Evolutionary conservation across 2,888 invertebrate species (phyloP), one percentile per base, ranked within the genome.

Genomic region (Stomorhina lunata): DNA sequence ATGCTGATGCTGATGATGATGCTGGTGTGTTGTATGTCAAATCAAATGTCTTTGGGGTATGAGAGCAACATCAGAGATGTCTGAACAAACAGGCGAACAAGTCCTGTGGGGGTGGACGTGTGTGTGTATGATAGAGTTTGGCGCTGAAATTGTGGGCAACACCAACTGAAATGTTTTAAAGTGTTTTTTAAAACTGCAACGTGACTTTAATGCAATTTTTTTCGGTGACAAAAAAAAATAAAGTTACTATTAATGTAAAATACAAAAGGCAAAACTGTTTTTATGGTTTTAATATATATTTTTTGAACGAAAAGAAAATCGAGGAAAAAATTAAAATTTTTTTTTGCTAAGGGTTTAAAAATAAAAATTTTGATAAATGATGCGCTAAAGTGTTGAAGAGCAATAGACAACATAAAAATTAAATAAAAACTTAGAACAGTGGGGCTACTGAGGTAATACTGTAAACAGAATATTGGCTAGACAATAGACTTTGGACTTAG

Each of bases 281-380:
- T 71, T 53, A 17, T 40, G n/a, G 45, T 17, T 37, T 27, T 34
- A 25, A 5, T 32, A 34, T 12, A 1, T 6, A 29, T 40, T 59
- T 75, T 37, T 29, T n/a, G 20, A 25, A 15, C 17, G 9, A 4
- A 3, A 59, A 40, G 61, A 63, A 48, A 43, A 40, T 7, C 10
- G 25, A 37, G 37, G 17, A 69, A 79, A 75, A 78, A 65, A 59
- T 25, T 57, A 69, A 61, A 61, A 43, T 69, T 65, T 63, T 76
- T 72, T 75, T 71, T 71, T n/a, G n/a, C n/a, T n/a, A 12, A 57
- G n/a, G 9, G 34, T 59, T 61, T 71, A 71, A 76, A 81, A 76
- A 82, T 75, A 79, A 45, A 79, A 82, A 79, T 79, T 80, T 82
- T 82, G 82, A 82, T 82, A 79, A 82, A 82, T 76, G 82, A 82